phyloP scores from a whole-genome alignment of 2,888 invertebrate genomes.

The Atethmia centrago region DNA sequence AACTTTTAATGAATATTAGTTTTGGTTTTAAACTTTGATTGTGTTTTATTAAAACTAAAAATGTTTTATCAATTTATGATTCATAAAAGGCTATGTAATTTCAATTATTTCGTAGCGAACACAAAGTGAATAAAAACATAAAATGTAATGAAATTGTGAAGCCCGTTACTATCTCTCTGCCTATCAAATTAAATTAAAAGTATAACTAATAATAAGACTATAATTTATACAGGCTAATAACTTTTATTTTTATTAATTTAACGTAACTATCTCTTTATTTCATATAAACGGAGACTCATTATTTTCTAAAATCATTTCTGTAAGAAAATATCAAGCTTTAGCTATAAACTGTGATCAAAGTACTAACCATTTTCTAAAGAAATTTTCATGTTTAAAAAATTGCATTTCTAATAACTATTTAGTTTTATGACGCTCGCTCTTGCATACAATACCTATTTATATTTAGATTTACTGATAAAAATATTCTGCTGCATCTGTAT shows the following conservation, averaged over 20 bases:
- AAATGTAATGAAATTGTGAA: not conserved
- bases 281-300: not conserved
- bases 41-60: slow-evolving; percentile 29
- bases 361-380: slow-evolving; percentile 35
- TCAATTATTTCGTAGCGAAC: not conserved
- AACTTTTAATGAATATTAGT: slow-evolving; percentile 51
- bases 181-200: slow-evolving; percentile 10
- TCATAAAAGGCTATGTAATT: slow-evolving; percentile 1
- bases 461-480: slow-evolving; percentile 11
- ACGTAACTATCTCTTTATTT: not conserved
- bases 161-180: not conserved
- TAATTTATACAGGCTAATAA: not conserved
- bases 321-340: slow-evolving; percentile 8
- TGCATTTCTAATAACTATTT: slow-evolving; percentile 46
- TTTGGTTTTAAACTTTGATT: slow-evolving; percentile 40
- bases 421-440: slow-evolving; percentile 40
- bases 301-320: slow-evolving; percentile 17
- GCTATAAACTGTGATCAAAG: slow-evolving; percentile 11
- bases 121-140: slow-evolving; percentile 11
- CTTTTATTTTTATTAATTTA: slow-evolving; percentile 19
- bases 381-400: slow-evolving; percentile 44
- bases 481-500: slow-evolving; percentile 4
- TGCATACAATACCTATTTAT: slow-evolving; percentile 36
- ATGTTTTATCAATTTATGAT: slow-evolving; percentile 14
- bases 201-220: not conserved